Base-by-base conservation (phyloP, 2,797 vertebrate genomes). In the Eospalax fontanierii region DNA sequence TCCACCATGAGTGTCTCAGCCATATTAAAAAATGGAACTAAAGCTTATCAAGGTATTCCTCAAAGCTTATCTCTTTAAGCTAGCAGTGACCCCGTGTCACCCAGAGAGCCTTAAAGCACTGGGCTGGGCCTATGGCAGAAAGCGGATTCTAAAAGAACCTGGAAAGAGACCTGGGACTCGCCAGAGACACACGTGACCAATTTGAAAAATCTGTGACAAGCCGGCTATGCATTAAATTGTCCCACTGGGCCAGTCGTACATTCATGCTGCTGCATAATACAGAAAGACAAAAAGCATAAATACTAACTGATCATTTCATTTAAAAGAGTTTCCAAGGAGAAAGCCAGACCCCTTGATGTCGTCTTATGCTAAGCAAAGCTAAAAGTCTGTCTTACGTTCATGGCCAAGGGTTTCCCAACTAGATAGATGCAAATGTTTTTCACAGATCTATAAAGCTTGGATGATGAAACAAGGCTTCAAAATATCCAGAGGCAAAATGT, bases 291-390 rank as follows among this genome's bases (percentile, higher is more conserved):
- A 94, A 93, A 78, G 38, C 78, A 73, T 11, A 63, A 82, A 96
- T 66, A 98, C 98, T 30, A 81, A 91, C 33, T 43, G 74, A 91
- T 91, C 30, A 1, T 88, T 88, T 75, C 79, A 43, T 92, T 94
- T 78, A 65, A 79, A 95, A 73, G 61, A 54, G 71, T 61, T 50
- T 82, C 40, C 1, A 0, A n/a, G 40, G 28, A 73, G 82, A 50
- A 73, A 96, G 28, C 11, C 19, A 16, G 82, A 87, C n/a, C 18
- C 50, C 50, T 76, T 21, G 59, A 43, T 87, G 70, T n/a, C 15
- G 0, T 30, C 38, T 68, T 33, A n/a, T 0, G 35, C 89, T 30
- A 57, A 68, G 46, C 30, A 35, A 68, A 87, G 76, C 86, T 83
- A n/a, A 46, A 81, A 87, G 33, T 38, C 46, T 68, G 84, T 66